phyloP scores from a whole-genome alignment of 2,797 vertebrate species.

The Gallinago solitaria region DNA sequence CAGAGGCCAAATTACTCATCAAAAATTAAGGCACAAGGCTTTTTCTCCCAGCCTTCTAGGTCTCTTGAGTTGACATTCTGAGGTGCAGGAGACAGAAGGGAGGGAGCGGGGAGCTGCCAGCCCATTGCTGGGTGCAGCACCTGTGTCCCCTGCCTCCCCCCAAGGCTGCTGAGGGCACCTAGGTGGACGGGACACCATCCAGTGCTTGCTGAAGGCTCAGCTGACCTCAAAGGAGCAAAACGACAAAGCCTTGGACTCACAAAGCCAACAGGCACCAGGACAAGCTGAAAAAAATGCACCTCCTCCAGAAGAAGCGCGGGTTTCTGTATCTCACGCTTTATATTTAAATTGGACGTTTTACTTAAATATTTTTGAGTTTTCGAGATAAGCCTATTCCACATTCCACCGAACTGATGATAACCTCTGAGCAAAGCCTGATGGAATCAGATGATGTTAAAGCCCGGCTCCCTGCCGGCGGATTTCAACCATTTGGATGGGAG shows the following conservation, averaged over 20 bases:
- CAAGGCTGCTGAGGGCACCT: background rate
- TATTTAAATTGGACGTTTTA: background rate
- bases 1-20: background rate
- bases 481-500: background rate
- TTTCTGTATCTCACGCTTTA: background rate
- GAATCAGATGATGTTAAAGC: background rate
- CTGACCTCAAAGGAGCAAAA: background rate
- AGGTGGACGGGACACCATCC: background rate
- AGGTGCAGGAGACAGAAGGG: background rate
- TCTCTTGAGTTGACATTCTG: background rate
- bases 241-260: background rate
- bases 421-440: background rate
- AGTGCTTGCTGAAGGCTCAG: background rate
- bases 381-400: slow-evolving; percentile 16
- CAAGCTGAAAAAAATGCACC: background rate
- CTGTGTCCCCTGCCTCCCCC: background rate
- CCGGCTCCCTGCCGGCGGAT: background rate
- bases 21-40: background rate
- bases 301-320: background rate
- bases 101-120: background rate
- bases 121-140: accelerated
- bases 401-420: slow-evolving; percentile 15
- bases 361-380: background rate
- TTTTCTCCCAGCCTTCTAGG: background rate
- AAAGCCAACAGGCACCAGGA: background rate